phyloP scores from a whole-genome alignment of 2,113 vertebrate genomes.

The Potamarius usumacintae region DNA sequence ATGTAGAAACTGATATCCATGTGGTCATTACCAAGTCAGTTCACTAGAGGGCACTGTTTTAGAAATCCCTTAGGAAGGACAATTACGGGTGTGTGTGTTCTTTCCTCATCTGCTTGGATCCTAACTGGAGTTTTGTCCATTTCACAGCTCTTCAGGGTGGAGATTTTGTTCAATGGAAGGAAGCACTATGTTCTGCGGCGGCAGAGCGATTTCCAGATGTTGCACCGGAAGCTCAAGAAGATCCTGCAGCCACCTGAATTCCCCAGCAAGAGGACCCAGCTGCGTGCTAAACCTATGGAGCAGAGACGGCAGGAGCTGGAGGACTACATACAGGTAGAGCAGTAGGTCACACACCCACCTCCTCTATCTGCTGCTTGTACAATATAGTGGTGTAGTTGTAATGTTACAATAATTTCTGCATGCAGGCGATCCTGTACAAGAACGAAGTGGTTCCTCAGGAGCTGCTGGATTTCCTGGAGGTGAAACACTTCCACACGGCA shows the following conservation, averaged over 20 bases:
- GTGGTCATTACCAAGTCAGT: not conserved
- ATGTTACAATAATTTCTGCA: not conserved
- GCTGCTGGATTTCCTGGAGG: constrained; percentile 86
- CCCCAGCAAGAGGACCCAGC: constrained; percentile 81
- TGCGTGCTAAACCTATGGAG: constrained; percentile 83
- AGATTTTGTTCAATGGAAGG: constrained; percentile 85
- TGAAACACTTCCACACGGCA: constrained; percentile 77
- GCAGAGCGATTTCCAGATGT: constrained; percentile 86
- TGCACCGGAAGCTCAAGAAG: constrained; percentile 92
- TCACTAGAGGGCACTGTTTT: constrained; percentile 24
- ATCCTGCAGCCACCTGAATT: constrained; percentile 83
- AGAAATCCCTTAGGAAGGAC: not conserved
- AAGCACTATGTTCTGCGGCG: constrained; percentile 84
- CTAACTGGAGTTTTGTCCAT: not conserved
- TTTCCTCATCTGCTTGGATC: not conserved
- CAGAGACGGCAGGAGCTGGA: constrained; percentile 88
- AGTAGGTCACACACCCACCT: not conserved
- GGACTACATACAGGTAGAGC: constrained; percentile 82
- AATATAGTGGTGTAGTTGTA: not conserved
- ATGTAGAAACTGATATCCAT: not conserved
- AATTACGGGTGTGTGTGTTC: not conserved
- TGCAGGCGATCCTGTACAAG: constrained; percentile 75
- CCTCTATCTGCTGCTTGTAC: not conserved
- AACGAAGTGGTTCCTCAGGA: constrained; percentile 84
- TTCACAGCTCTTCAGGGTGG: constrained; percentile 84